Conservation (phyloP, 2,113 vertebrate species). For the Smithornis capensis region DNA sequence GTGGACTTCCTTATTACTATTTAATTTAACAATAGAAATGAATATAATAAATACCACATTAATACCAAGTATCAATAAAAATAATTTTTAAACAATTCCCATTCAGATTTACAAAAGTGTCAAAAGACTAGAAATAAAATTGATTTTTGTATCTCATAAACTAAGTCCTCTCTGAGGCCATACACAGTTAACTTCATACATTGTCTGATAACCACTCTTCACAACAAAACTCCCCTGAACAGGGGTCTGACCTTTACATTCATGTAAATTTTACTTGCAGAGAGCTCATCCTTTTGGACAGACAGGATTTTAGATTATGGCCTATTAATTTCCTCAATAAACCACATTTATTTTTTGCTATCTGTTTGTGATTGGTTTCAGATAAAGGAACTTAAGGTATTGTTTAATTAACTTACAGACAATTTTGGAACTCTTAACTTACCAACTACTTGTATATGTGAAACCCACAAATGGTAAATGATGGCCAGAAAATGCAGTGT, state of each 20-base stretch:
- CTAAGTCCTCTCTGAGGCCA: background rate
- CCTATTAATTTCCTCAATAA: background rate
- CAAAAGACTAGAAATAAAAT: background rate
- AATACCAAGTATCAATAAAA: background rate
- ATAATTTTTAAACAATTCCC: background rate
- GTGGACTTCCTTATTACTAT: background rate
- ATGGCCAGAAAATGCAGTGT: slow-evolving; percentile 96
- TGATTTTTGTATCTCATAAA: background rate
- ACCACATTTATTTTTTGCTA: background rate
- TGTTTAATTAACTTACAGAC: background rate
- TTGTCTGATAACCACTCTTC: background rate
- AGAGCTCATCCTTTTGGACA: background rate
- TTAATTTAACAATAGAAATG: background rate
- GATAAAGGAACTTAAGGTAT: background rate
- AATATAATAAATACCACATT: background rate
- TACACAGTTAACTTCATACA: background rate
- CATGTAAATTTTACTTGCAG: background rate
- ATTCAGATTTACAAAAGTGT: background rate
- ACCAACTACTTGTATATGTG: slow-evolving; percentile 98
- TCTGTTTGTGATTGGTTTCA: background rate
- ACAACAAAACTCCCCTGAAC: background rate
- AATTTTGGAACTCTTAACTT: slow-evolving; percentile 64
- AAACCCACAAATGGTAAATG: slow-evolving; percentile 97
- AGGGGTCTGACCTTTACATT: background rate
- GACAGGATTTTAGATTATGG: background rate